Evolutionary conservation across 1,140 invertebrate genomes (phyloP), one percentile per base, ranked within the genome.

Genomic region (Bombus superbus): DNA sequence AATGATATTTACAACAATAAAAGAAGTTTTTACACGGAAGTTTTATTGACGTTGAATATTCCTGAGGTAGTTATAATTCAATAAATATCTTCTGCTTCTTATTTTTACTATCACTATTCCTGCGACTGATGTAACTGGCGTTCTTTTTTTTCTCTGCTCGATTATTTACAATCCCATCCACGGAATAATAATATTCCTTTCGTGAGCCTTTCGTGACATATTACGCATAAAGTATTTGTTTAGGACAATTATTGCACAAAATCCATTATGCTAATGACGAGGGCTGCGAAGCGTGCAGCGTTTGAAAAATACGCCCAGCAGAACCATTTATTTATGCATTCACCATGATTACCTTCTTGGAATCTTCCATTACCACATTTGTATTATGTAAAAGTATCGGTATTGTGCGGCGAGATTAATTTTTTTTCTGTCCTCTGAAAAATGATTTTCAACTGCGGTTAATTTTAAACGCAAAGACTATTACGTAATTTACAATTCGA

Each of bases 261-360:
- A 62, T n/a, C 35, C 42, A 80, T 80, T 80, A 68, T 35, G 62
- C 28, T 47, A 66, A 78, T 35, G 76, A 6, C 59, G 77, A 47
- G 40, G 40, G 40, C 59, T 66, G 6, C 9, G 62, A 68, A 47
- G 42, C 40, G 22, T 35, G 5, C 25, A 44, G 5, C 77, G 25
- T 44, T 15, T 32, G n/a, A 44, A 44, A 28, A 44, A 4, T 32
- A 35, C 38, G 22, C 62, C 40, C 42, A 35, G 22, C 15, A 40
- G 18, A 78, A 25, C 38, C 76, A 38, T 79, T 79, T 68, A 79
- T 79, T 68, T 68, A 78, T 78, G 59, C 76, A 47, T 79, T 68
- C 64, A 79, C 77, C 62, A 38, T 79, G 62, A 79, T 69, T 53
- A 80, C 8, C 18, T 71, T 81, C 79, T 40, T 15, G 28, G 35